These are phyloP conservation scores for Allobates femoralis DNA, from an alignment of 2,797 vertebrate genomes.

Conservation along the genomic window DNA sequence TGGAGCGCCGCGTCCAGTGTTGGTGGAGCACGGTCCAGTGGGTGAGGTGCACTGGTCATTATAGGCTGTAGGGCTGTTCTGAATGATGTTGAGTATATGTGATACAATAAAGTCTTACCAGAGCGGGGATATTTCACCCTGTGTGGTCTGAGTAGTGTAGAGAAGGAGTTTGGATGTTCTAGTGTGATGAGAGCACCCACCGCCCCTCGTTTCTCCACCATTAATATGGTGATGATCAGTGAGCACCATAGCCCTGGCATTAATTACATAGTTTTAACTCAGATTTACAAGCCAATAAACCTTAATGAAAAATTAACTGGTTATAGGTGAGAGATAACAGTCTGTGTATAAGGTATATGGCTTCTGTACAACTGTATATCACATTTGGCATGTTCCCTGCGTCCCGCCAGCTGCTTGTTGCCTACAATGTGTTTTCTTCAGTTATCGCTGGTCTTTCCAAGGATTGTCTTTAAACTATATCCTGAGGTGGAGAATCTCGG, in stretches of 20 bases:
- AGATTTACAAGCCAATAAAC: not conserved
- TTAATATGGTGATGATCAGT: not conserved
- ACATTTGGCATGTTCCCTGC: slow-evolving; percentile 3
- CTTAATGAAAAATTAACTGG: not conserved
- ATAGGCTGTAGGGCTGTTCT: no score
- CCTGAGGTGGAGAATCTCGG: not conserved
- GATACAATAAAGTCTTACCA: no score
- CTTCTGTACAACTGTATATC: slow-evolving; percentile 8
- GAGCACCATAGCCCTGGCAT: not conserved
- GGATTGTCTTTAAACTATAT: slow-evolving; percentile 7
- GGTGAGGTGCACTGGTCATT: no score
- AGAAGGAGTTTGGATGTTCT: no score
- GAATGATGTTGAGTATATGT: no score
- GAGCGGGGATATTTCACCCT: no score
- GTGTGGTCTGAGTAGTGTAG: no score
- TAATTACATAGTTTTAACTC: not conserved
- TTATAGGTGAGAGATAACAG: not conserved
- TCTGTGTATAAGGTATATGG: not conserved
- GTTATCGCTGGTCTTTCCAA: slow-evolving; percentile 21
- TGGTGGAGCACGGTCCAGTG: no score
- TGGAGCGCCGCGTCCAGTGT: no score
- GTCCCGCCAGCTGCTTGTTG: not conserved
- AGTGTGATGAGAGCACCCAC: no score
- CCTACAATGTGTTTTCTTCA: slow-evolving; percentile 26
- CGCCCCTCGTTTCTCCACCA: no score